These are phyloP conservation scores for Stegana nigrithorax DNA, from an alignment of 2,888 invertebrate genomes.

Conservation along the genomic window DNA sequence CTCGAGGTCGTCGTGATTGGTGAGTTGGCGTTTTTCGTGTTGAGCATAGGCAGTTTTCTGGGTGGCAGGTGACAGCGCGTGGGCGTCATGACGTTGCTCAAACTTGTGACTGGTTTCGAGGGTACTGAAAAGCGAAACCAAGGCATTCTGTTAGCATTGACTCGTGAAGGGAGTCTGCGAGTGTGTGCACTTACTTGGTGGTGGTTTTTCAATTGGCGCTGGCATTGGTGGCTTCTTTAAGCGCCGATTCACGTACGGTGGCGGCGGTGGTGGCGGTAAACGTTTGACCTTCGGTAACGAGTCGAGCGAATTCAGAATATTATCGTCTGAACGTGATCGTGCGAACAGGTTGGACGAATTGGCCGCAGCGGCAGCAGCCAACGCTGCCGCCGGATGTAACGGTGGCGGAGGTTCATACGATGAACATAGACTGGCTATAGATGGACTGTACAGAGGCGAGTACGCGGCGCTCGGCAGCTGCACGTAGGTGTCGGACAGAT, in stretches of 20 bases:
- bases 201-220: constrained; percentile 69
- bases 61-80: constrained; percentile 49
- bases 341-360: constrained; percentile 71
- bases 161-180: not conserved
- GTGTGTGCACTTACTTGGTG: constrained; percentile 64
- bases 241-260: constrained; percentile 69
- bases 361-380: constrained; percentile 47
- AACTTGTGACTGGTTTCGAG: constrained; percentile 51
- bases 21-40: constrained; percentile 52
- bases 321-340: constrained; percentile 84
- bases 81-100: constrained; percentile 26
- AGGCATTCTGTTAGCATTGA: too few relatives aligned
- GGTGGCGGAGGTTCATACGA: constrained; percentile 77
- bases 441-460: constrained; percentile 75
- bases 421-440: constrained; percentile 75
- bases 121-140: constrained; percentile 64
- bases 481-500: constrained; percentile 80
- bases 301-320: constrained; percentile 79
- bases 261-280: constrained; percentile 73
- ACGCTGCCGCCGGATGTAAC: constrained; percentile 70
- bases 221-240: constrained; percentile 70
- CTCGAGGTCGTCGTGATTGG: constrained; percentile 63
- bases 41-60: constrained; percentile 56
- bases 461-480: constrained; percentile 73
- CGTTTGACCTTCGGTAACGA: constrained; percentile 70